Percentiles rank a stretch among this genome's conserved stretches.
Evolutionary conservation across 2,113 vertebrate genomes (phyloP).

Genomic region (Syngnathoides biaculeatus): DNA sequence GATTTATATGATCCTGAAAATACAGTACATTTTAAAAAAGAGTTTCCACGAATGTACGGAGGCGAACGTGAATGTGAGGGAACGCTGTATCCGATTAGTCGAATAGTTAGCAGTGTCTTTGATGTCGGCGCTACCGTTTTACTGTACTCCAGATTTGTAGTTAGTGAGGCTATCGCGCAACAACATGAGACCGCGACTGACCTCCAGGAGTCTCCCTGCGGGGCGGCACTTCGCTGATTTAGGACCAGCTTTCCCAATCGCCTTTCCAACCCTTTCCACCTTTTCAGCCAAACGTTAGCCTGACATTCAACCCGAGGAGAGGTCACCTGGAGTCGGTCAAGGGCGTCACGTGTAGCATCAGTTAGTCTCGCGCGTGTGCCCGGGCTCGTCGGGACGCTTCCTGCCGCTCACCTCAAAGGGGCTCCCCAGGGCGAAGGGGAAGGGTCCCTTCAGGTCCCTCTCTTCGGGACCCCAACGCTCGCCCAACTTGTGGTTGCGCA

Average conservation of each 20-base stretch:
- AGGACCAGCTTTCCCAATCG: slow-evolving; percentile 54
- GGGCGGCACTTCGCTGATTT: slow-evolving; percentile 53
- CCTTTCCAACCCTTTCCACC: slow-evolving; percentile 61
- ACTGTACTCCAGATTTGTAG: neutral
- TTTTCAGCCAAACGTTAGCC: slow-evolving; percentile 57
- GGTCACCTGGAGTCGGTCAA: slow-evolving; percentile 54
- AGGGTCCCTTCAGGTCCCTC: slow-evolving; percentile 65
- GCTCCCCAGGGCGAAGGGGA: slow-evolving; percentile 68
- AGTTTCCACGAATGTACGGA: no score
- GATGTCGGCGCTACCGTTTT: neutral
- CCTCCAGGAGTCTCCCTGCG: slow-evolving; percentile 59
- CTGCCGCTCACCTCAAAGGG: slow-evolving; percentile 71
- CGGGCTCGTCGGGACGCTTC: neutral
- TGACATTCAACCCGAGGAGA: slow-evolving; percentile 54
- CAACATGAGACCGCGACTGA: slow-evolving; percentile 57
- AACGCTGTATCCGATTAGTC: neutral
- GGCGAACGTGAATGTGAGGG: no score
- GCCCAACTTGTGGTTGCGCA: slow-evolving; percentile 73
- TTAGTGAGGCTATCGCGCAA: slow-evolving; percentile 33
- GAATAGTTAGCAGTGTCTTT: neutral
- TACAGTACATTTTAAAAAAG: no score
- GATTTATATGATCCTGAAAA: no score
- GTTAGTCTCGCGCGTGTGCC: neutral
- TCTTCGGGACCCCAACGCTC: slow-evolving; percentile 74
- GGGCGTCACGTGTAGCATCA: slow-evolving; percentile 1